phyloP scores from a whole-genome alignment of 1,140 invertebrate genomes.

The Ostrea denselamellosa region DNA sequence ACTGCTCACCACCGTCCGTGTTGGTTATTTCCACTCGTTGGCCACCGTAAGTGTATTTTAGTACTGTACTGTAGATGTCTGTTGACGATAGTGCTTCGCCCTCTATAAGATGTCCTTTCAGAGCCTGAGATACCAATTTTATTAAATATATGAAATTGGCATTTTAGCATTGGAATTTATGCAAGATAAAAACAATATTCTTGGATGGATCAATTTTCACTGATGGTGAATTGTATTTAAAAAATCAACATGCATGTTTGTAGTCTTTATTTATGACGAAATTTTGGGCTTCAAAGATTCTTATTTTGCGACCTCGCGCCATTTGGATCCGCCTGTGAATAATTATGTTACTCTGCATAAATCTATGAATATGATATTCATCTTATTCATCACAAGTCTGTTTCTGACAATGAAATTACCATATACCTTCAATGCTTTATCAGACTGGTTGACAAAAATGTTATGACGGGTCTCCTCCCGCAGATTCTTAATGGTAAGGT shows the following conservation, averaged over 20 bases:
- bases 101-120: conserved; percentile 44
- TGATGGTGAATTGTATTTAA: no score
- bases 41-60: conserved; percentile 42
- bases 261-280: no score
- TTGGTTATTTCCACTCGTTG: background rate
- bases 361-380: no score
- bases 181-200: no score
- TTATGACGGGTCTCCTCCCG: conserved; percentile 45
- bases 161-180: no score
- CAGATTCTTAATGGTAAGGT: conserved; percentile 52
- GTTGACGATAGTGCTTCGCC: background rate
- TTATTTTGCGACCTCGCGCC: no score
- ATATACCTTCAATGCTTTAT: background rate
- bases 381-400: no score
- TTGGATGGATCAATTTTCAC: no score
- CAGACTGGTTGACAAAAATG: background rate
- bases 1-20: background rate
- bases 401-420: background rate
- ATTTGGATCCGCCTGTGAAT: no score
- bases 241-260: no score
- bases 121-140: background rate
- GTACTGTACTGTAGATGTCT: background rate
- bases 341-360: no score
- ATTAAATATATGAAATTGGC: background rate
- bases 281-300: no score